Conservation (phyloP, 2,113 vertebrate genomes). For the Apteryx mantelli region DNA sequence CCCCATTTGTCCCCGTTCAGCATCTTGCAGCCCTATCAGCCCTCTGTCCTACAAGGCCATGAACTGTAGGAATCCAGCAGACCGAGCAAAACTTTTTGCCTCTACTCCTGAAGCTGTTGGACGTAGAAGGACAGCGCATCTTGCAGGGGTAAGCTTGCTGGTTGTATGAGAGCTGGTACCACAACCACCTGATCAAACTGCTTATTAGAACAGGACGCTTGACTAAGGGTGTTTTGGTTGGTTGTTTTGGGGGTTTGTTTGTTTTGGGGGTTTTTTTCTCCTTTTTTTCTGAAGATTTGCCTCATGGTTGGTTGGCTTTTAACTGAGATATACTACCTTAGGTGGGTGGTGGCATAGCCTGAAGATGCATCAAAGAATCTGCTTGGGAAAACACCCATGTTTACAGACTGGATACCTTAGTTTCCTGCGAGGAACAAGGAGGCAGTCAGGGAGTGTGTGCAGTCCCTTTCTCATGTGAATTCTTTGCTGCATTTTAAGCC, state of each 20-base stretch:
- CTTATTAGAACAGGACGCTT: background rate
- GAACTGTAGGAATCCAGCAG: slow-evolving; percentile 83
- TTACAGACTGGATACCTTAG: background rate
- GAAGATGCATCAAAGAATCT: background rate
- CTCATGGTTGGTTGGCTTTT: background rate
- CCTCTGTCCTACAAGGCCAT: slow-evolving; percentile 89
- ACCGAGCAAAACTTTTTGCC: slow-evolving; percentile 84
- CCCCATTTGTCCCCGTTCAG: slow-evolving; percentile 99
- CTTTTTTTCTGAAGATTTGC: background rate
- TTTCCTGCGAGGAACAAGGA: background rate
- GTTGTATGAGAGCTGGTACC: rapidly evolving
- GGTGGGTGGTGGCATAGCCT: background rate
- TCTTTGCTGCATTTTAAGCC: background rate
- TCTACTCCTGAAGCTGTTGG: slow-evolving; percentile 75
- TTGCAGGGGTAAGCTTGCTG: slow-evolving; percentile 65
- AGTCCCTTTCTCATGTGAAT: background rate
- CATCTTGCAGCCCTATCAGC: slow-evolving; percentile 94
- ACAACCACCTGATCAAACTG: background rate
- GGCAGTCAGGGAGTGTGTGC: background rate
- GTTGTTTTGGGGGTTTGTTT: no score
- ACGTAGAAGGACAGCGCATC: slow-evolving; percentile 80
- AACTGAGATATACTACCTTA: rapidly evolving
- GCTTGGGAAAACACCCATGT: rapidly evolving
- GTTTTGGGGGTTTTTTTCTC: no score
- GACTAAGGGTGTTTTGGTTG: background rate